Evolutionary conservation across 2,888 invertebrate genomes (phyloP).

Genomic region (Stenolophus ochropezus): DNA sequence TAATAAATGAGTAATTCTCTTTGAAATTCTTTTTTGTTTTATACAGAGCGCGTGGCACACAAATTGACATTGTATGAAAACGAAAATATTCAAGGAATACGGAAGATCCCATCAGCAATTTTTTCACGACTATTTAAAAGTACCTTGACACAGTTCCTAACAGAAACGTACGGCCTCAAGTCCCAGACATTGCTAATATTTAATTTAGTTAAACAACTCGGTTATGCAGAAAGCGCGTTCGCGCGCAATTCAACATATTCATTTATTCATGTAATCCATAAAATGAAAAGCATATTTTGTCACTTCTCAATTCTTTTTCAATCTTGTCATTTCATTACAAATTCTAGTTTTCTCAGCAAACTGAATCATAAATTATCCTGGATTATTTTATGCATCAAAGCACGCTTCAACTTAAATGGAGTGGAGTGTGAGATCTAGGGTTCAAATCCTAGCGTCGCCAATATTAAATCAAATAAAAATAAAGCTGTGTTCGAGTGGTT

Average conservation of each 20-base stretch:
- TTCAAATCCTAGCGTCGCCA: too few species aligned
- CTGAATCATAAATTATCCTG: too few species aligned
- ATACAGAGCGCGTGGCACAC: neutral
- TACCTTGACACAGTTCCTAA: conserved; percentile 24
- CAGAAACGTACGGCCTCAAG: neutral
- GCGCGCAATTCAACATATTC: neutral
- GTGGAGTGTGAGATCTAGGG: too few species aligned
- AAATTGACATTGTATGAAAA: conserved; percentile 2
- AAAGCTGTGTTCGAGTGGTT: too few species aligned
- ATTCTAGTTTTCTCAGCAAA: too few species aligned
- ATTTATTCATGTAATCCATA: neutral
- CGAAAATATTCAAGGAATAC: conserved; percentile 17
- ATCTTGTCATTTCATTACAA: too few species aligned
- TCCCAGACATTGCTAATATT: conserved; percentile 8
- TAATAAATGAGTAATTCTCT: neutral
- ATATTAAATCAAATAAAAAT: too few species aligned
- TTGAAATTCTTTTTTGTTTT: neutral
- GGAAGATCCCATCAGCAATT: conserved; percentile 11
- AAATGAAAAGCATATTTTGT: neutral
- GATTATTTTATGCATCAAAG: too few species aligned
- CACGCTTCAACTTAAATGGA: too few species aligned
- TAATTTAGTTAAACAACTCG: conserved; percentile 13
- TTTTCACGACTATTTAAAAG: conserved; percentile 30
- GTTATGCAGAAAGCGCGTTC: neutral
- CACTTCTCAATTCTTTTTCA: neutral